These are phyloP conservation scores for Ecliptopera silaceata DNA, from an alignment of 2,888 invertebrate genomes.

Conservation along the genomic window DNA sequence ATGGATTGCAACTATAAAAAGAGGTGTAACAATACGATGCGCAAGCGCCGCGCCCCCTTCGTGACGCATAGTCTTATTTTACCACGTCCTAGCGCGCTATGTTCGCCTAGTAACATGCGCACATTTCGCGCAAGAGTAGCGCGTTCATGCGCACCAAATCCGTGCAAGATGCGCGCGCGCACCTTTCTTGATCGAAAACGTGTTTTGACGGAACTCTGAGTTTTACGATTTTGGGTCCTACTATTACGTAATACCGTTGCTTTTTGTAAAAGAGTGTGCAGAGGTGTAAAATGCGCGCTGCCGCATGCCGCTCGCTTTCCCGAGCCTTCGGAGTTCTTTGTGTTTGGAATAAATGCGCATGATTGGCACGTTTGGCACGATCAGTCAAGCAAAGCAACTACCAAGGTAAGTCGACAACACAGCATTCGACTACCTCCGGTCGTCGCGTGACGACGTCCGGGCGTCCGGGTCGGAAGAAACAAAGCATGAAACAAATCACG, in stretches of 20 bases:
- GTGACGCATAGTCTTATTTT: constrained; percentile 17
- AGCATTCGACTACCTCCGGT: too few species aligned
- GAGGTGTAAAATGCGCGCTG: neutral
- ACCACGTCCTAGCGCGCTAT: constrained; percentile 42
- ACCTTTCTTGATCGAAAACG: constrained; percentile 26
- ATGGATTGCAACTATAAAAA: constrained; percentile 16
- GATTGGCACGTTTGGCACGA: too few species aligned
- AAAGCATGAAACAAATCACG: too few species aligned
- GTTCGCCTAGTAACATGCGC: constrained; percentile 74
- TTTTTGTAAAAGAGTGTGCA: neutral
- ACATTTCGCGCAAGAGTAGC: constrained; percentile 79
- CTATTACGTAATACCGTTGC: neutral
- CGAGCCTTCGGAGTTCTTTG: neutral
- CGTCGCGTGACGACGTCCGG: too few species aligned
- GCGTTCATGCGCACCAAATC: constrained; percentile 68
- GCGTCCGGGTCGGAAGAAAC: too few species aligned
- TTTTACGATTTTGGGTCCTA: constrained; percentile 1
- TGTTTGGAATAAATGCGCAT: too few species aligned
- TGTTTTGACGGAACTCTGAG: neutral
- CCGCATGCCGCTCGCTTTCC: neutral
- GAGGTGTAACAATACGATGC: constrained; percentile 31
- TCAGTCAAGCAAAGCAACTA: too few species aligned
- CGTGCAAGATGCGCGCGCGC: constrained; percentile 68
- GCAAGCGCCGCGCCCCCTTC: constrained; percentile 34
- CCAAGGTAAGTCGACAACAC: too few species aligned